Evolutionary conservation across 2,797 vertebrate species (phyloP).

Genomic region (Danio choprae): DNA sequence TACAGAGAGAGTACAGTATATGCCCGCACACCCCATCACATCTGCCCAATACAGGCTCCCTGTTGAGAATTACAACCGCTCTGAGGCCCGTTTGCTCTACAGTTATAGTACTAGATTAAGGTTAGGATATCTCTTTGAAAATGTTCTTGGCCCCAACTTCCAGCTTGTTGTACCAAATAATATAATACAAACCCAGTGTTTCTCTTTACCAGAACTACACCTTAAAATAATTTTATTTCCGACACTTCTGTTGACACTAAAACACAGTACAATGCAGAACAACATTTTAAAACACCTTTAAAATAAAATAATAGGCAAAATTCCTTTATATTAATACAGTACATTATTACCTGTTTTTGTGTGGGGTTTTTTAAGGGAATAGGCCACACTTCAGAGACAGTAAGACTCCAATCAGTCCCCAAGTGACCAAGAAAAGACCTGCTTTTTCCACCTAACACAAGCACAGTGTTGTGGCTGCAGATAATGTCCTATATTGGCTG

Average conservation of each 20-base stretch:
- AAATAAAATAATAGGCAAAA: no score
- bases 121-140: not conserved
- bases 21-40: conserved; percentile 1
- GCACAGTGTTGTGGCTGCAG: conserved; percentile 31
- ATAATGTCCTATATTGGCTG: conserved; percentile 52
- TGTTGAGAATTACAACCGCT: conserved; percentile 12
- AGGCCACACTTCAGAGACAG: conserved; percentile 9
- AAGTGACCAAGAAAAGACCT: conserved; percentile 19
- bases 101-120: conserved; percentile 5
- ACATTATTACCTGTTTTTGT: no score
- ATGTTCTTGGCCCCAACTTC: no score
- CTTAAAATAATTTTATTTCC: no score
- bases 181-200: no score
- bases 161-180: no score
- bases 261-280: no score
- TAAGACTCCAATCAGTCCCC: conserved; percentile 12
- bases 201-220: no score
- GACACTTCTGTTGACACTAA: no score
- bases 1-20: conserved; percentile 15
- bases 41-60: conserved; percentile 1
- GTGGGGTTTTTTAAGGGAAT: no score
- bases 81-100: conserved; percentile 10
- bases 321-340: no score
- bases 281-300: no score
- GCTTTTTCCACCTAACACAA: conserved; percentile 43